These are phyloP conservation scores for Betta splendens DNA, from an alignment of 2,797 vertebrate genomes.

Conservation along the genomic window DNA sequence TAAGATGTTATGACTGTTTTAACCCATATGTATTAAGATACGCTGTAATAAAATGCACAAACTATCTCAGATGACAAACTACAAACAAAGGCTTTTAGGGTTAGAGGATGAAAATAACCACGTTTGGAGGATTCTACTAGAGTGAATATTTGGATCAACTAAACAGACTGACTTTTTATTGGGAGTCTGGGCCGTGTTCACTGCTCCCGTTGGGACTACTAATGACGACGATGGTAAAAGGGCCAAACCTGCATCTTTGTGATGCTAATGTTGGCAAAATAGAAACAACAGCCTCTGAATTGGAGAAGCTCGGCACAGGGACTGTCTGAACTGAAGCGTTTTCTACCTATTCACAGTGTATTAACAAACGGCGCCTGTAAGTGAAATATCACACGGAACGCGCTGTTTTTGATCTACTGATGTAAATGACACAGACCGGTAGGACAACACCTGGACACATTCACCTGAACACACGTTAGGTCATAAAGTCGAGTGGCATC, in stretches of 20 bases:
- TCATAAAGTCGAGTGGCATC: too few relatives aligned
- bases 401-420: too few relatives aligned
- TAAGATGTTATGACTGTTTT: too few relatives aligned
- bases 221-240: constrained; percentile 60
- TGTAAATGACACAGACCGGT: too few relatives aligned
- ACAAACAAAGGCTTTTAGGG: background rate
- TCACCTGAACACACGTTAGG: too few relatives aligned
- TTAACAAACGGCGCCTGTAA: background rate
- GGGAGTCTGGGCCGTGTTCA: constrained; percentile 24
- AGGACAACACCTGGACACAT: too few relatives aligned
- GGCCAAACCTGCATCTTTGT: constrained; percentile 63
- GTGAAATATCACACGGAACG: too few relatives aligned
- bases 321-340: background rate
- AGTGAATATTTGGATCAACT: constrained; percentile 35
- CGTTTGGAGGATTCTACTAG: constrained; percentile 5
- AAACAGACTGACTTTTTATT: constrained; percentile 33
- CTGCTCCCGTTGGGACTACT: constrained; percentile 70
- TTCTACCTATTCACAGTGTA: background rate
- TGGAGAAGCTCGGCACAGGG: constrained; percentile 29
- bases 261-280: constrained; percentile 70
- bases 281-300: constrained; percentile 44
- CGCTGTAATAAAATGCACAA: background rate
- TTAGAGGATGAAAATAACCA: background rate
- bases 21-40: too few relatives aligned
- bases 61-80: background rate